Evolutionary conservation across 2,797 vertebrate species (phyloP).

Genomic region (Euthynnus affinis): DNA sequence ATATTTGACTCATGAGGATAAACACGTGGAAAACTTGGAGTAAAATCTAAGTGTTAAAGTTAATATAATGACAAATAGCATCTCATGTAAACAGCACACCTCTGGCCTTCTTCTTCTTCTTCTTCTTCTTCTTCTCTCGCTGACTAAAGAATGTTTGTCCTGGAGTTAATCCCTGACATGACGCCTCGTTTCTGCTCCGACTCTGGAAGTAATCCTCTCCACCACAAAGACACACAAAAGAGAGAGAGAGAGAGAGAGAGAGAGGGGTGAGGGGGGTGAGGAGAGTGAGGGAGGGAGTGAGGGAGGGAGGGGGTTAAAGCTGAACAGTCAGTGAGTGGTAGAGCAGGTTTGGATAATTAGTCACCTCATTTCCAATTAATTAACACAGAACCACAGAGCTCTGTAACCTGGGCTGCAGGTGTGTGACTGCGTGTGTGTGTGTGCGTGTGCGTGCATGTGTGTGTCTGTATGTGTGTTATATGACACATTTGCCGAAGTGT

Average conservation of each 20-base stretch:
- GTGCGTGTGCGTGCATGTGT: constrained; percentile 29
- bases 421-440: constrained; percentile 23
- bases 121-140: neutral
- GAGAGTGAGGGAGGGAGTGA: too few species aligned
- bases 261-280: neutral
- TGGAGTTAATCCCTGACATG: constrained; percentile 43
- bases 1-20: neutral
- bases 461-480: constrained; percentile 26
- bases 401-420: constrained; percentile 50
- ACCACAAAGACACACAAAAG: neutral
- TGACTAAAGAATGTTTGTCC: constrained; percentile 1
- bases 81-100: neutral
- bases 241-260: neutral
- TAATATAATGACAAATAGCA: neutral
- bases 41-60: too few species aligned
- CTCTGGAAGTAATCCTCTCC: constrained; percentile 17
- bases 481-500: constrained; percentile 44
- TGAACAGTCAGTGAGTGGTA: constrained; percentile 37
- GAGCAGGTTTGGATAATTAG: constrained; percentile 62
- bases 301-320: neutral
- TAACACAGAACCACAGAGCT: constrained; percentile 46
- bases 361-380: constrained; percentile 66
- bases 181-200: constrained; percentile 18
- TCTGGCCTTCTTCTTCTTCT: neutral
- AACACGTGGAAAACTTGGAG: neutral